These are phyloP conservation scores for Microcaecilia unicolor DNA, from an alignment of 2,797 vertebrate genomes.

Conservation along the genomic window DNA sequence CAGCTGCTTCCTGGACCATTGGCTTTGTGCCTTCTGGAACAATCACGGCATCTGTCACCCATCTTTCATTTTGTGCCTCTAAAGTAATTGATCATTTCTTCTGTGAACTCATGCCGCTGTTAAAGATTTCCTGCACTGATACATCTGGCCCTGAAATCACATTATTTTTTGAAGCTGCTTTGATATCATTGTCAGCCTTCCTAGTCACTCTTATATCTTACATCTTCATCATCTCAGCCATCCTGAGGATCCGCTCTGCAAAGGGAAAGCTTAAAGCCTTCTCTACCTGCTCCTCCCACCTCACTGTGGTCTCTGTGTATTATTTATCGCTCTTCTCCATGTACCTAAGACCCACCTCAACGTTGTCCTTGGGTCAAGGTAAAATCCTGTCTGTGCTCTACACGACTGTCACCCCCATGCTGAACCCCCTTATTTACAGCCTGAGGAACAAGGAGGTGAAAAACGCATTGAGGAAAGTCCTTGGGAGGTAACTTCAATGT, in stretches of 20 bases:
- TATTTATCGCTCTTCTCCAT: neutral
- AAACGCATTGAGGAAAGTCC: too few relatives aligned
- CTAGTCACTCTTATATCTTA: neutral
- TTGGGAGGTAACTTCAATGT: too few relatives aligned
- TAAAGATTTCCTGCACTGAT: neutral
- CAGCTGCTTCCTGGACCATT: neutral
- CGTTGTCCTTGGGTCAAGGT: neutral
- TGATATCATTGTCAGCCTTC: too few relatives aligned
- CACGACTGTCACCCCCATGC: neutral
- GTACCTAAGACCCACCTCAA: neutral
- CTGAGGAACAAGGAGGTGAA: neutral
- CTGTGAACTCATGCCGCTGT: neutral
- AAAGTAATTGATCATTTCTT: neutral
- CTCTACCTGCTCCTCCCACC: slow-evolving; percentile 1
- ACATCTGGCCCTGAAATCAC: too few relatives aligned
- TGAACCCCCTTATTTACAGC: neutral
- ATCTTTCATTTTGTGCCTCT: neutral
- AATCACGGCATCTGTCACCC: neutral
- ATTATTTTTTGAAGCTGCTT: too few relatives aligned
- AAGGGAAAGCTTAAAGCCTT: neutral
- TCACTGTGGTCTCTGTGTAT: neutral
- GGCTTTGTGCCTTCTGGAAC: neutral
- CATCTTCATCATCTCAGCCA: neutral
- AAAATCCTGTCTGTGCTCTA: neutral
- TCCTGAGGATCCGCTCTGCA: neutral